These are phyloP conservation scores for Dioctria rufipes DNA, from an alignment of 2,888 invertebrate genomes.

Conservation along the genomic window DNA sequence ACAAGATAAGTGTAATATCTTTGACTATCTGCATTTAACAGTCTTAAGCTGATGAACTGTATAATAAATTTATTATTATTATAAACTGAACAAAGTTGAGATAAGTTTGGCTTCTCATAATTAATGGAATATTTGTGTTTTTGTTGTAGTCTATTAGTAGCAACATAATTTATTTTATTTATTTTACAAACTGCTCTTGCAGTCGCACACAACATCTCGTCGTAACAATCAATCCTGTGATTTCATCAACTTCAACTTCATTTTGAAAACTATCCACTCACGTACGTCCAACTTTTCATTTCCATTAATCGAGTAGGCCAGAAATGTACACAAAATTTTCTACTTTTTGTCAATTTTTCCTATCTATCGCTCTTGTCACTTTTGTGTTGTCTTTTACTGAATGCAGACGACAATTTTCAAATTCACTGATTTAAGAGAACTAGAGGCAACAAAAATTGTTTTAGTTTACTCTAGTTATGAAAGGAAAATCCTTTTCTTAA, in stretches of 20 bases:
- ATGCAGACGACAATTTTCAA: slow-evolving; percentile 13
- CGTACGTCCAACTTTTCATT: neutral
- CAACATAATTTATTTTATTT: slow-evolving; percentile 9
- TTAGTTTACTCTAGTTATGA: slow-evolving; percentile 2
- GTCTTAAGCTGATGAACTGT: neutral
- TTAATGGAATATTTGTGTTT: neutral
- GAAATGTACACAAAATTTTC: slow-evolving; percentile 15
- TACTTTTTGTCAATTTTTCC: slow-evolving; percentile 33
- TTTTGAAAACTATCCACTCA: slow-evolving; percentile 28
- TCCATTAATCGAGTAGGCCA: neutral
- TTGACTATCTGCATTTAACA: slow-evolving; percentile 10
- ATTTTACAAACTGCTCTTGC: neutral
- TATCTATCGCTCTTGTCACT: slow-evolving; percentile 33
- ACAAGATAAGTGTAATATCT: neutral
- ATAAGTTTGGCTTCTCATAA: slow-evolving; percentile 15
- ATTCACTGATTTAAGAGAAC: slow-evolving; percentile 14
- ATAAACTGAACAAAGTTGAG: slow-evolving; percentile 28
- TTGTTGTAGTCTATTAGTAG: slow-evolving; percentile 1
- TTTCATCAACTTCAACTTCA: slow-evolving; percentile 15
- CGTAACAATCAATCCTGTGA: slow-evolving; percentile 3
- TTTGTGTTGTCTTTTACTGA: slow-evolving; percentile 23
- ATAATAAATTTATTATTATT: neutral
- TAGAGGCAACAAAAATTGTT: slow-evolving; percentile 6
- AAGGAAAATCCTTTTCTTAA: neutral
- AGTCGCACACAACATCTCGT: neutral